Base-by-base conservation (phyloP, 2,888 invertebrate genomes). In the Eurois occulta region DNA sequence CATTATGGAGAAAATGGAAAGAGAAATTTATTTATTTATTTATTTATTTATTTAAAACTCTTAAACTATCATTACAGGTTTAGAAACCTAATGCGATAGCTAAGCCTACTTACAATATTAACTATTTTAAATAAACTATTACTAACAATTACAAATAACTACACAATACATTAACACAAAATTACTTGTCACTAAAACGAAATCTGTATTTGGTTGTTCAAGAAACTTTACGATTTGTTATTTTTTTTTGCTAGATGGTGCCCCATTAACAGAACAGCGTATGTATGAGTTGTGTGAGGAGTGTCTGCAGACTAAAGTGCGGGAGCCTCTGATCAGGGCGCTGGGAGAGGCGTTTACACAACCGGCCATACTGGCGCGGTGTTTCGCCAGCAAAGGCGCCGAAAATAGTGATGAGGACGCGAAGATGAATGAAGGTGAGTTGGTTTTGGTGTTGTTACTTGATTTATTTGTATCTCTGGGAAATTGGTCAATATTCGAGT, bases 291-390 rank as follows among this genome's bases (percentile, higher is more conserved):
- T 99, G 80, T 98, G 99, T 88, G 97, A 98, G 84, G 97, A 97
- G 88, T 99, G 99, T 92, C 97, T 98, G 90, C 95, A 97, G 81
- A 97, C 97, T 64, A 97, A 98, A 85, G 97, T 97, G 76, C 98
- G 98, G 91, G 97, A 98, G 67, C 97, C 97, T 18, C 95, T 99
- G 66, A 98, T 98, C 83, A 97, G 98, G 76, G 98, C 98, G 24
- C 94, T 99, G 52, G 98, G 98, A 1, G 98, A 98, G 92, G 98
- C 99, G 1, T 99, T 98, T 94, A 97, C 97, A 81, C 97, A 97
- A 77, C 97, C 97, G 0, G 89, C 93, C 8, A 93, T 98, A 81
- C 94, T 99, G 72, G 97, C 98, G 69, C 97, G 97, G 89, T 98
- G 97, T 98, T 99, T 96, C 93, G 95, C 97, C 87, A 92, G 95